Percentiles rank a stretch among this genome's conserved stretches.
Conservation (phyloP, 2,113 vertebrate species). For the Thunnus thynnus region DNA sequence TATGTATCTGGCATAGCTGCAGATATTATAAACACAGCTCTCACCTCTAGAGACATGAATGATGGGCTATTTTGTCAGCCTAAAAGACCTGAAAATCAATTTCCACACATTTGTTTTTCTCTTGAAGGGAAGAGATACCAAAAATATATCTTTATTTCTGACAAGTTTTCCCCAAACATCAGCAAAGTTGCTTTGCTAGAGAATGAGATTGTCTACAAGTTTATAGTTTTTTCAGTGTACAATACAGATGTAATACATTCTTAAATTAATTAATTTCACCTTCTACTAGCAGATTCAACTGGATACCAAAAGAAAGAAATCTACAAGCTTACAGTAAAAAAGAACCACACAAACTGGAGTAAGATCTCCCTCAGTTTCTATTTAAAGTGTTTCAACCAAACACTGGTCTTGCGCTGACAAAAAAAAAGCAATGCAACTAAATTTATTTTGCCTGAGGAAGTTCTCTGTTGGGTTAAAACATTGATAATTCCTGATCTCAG, state of each 20-base stretch:
- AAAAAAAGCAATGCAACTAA: neutral
- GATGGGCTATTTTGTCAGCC: constrained; percentile 26
- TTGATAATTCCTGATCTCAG: neutral
- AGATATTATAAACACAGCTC: constrained; percentile 1
- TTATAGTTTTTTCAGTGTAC: neutral
- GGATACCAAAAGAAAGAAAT: neutral
- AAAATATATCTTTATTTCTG: neutral
- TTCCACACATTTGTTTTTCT: neutral
- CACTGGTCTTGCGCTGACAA: neutral
- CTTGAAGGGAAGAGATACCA: neutral
- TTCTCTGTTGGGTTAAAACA: neutral
- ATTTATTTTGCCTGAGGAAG: neutral
- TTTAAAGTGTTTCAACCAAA: neutral
- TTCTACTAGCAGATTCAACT: neutral
- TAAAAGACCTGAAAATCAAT: neutral
- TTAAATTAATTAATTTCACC: neutral
- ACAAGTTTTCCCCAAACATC: constrained; percentile 1
- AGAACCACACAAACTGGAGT: too few relatives aligned
- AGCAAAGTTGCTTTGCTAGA: neutral
- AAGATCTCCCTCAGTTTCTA: neutral
- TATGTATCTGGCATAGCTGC: constrained; percentile 30
- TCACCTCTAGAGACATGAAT: constrained; percentile 17
- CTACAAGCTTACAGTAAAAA: too few relatives aligned
- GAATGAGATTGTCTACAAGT: neutral
- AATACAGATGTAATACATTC: neutral